phyloP scores from a whole-genome alignment of 2,888 invertebrate species.

The Lottia scabra region DNA sequence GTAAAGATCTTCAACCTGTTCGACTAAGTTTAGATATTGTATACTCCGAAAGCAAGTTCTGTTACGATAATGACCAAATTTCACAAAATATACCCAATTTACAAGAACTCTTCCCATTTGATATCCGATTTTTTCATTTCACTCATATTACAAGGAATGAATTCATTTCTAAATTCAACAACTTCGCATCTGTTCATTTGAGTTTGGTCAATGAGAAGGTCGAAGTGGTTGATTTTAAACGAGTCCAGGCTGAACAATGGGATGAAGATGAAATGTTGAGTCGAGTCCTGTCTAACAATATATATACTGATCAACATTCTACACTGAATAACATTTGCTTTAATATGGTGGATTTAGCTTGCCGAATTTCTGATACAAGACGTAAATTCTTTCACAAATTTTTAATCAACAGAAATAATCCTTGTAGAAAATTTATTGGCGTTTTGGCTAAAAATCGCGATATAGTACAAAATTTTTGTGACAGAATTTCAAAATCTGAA shows the following conservation, averaged over 20 bases:
- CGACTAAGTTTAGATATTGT: background rate
- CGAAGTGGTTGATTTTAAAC: slow-evolving; percentile 11
- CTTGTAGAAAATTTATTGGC: background rate
- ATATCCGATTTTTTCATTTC: background rate
- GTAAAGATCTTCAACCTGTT: background rate
- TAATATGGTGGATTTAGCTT: slow-evolving; percentile 12
- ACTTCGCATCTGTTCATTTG: background rate
- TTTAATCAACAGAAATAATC: background rate
- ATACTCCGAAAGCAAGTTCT: background rate
- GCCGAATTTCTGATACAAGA: slow-evolving; percentile 13
- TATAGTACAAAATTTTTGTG: background rate
- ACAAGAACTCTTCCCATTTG: background rate
- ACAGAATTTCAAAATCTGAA: background rate
- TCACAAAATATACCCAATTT: background rate
- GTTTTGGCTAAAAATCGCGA: background rate
- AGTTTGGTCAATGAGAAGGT: background rate
- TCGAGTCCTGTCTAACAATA: background rate
- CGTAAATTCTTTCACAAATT: background rate
- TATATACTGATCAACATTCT: background rate
- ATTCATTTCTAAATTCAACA: background rate
- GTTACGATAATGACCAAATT: background rate
- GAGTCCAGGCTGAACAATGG: slow-evolving; percentile 17
- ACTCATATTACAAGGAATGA: background rate
- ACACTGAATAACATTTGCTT: slow-evolving; percentile 7
- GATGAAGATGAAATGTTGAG: slow-evolving; percentile 6